Conservation (phyloP, 1,140 invertebrate species). For the Drosophila athabasca region DNA sequence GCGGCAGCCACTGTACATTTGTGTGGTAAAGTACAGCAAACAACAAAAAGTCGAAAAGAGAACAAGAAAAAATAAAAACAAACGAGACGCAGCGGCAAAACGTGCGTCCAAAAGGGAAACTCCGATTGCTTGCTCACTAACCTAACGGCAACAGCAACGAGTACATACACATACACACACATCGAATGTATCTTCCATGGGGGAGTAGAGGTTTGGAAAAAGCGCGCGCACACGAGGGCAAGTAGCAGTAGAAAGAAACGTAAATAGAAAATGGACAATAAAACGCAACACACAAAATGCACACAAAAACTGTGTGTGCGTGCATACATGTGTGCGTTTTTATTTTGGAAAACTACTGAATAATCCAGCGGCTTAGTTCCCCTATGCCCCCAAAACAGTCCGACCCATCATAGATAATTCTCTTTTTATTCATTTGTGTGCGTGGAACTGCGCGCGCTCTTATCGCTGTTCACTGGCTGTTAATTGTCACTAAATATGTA, state of each 20-base stretch:
- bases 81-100: conserved; percentile 75
- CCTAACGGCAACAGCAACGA: conserved; percentile 32
- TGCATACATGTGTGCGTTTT: conserved; percentile 13
- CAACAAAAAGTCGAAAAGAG: conserved; percentile 79
- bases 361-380: no score
- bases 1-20: conserved; percentile 17
- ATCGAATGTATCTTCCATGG: background rate
- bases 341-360: conserved; percentile 74
- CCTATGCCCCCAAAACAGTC: conserved; percentile 3
- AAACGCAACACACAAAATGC: conserved; percentile 37
- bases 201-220: conserved; percentile 58
- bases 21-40: conserved; percentile 78
- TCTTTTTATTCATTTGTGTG: conserved; percentile 22
- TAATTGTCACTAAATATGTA: conserved; percentile 64
- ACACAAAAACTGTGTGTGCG: conserved; percentile 8
- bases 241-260: conserved; percentile 46
- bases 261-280: conserved; percentile 55
- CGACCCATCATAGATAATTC: conserved; percentile 61
- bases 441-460: conserved; percentile 31
- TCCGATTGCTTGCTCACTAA: conserved; percentile 40
- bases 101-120: conserved; percentile 55
- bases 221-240: conserved; percentile 79
- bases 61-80: conserved; percentile 80
- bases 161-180: conserved; percentile 51
- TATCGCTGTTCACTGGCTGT: conserved; percentile 56